A percentile compares a stretch with the other conserved stretches of the same genome.
phyloP scores from a whole-genome alignment of 2,797 vertebrate genomes.

The Phrynocephalus forsythii region DNA sequence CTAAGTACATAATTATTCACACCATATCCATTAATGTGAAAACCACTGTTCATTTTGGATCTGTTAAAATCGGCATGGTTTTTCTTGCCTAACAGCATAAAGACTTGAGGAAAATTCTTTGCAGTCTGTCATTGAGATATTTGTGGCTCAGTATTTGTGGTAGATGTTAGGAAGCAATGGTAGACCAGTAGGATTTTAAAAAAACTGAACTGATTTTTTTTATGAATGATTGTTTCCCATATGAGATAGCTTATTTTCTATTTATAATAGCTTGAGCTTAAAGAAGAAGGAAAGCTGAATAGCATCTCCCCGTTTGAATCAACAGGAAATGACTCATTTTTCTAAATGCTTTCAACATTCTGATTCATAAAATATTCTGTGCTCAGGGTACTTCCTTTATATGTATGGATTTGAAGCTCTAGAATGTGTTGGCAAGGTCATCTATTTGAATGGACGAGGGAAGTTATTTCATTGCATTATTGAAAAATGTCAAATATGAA shows the following conservation, averaged over 20 bases:
- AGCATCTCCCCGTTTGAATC: constrained; percentile 34
- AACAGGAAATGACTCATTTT: constrained; percentile 29
- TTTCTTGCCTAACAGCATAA: neutral
- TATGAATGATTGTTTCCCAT: neutral
- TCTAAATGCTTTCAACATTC: constrained; percentile 28
- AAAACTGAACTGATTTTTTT: neutral
- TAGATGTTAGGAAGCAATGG: neutral
- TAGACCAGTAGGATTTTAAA: neutral
- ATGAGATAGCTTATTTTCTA: neutral
- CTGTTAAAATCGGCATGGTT: neutral
- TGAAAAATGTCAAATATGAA: constrained; percentile 27
- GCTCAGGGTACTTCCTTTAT: constrained; percentile 16
- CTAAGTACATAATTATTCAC: neutral
- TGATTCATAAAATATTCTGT: constrained; percentile 31
- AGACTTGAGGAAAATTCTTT: constrained; percentile 2
- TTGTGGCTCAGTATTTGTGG: constrained; percentile 10
- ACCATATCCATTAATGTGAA: neutral
- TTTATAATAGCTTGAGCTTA: neutral
- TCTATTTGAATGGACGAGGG: neutral
- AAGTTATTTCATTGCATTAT: constrained; percentile 47
- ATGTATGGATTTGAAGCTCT: neutral
- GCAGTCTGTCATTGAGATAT: constrained; percentile 3
- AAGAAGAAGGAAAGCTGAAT: constrained; percentile 6
- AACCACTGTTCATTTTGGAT: neutral
- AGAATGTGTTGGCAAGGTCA: constrained; percentile 29